Evolutionary conservation across 2,888 invertebrate species (phyloP).

Genomic region (Timandra comae): DNA sequence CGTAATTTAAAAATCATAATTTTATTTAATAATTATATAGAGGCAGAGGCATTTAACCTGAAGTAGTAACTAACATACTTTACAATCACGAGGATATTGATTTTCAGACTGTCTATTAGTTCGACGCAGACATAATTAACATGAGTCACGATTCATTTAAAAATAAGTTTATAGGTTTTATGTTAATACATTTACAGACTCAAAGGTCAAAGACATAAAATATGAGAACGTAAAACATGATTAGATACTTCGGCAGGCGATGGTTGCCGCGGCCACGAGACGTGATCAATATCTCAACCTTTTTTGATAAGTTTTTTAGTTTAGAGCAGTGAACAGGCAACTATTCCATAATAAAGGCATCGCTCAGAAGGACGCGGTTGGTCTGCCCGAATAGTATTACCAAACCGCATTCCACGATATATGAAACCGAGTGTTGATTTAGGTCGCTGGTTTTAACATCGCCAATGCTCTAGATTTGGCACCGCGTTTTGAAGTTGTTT

Average conservation of each 20-base stretch:
- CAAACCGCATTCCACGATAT: slow-evolving; percentile 16
- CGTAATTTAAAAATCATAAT: too few species aligned
- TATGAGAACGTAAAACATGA: too few species aligned
- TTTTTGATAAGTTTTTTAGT: slow-evolving; percentile 1
- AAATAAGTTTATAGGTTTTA: too few species aligned
- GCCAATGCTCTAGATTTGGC: not conserved
- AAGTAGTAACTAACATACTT: too few species aligned
- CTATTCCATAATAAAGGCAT: slow-evolving; percentile 3
- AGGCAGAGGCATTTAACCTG: too few species aligned
- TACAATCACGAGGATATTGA: too few species aligned
- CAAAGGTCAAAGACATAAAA: slow-evolving; percentile 8
- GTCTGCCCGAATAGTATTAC: slow-evolving; percentile 12
- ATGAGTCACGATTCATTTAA: slow-evolving; percentile 1
- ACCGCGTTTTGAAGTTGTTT: not conserved
- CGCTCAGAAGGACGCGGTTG: slow-evolving; percentile 9
- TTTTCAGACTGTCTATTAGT: too few species aligned
- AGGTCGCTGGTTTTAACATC: slow-evolving; percentile 6
- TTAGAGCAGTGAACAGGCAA: not conserved
- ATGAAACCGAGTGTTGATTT: slow-evolving; percentile 11
- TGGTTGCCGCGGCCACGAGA: too few species aligned
- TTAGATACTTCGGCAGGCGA: slow-evolving; percentile 10
- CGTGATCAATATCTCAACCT: slow-evolving; percentile 10
- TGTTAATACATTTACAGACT: too few species aligned
- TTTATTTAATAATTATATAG: too few species aligned
- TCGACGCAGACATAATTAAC: not conserved